phyloP scores from a whole-genome alignment of 2,888 invertebrate species.

The Tiliacea citrago region DNA sequence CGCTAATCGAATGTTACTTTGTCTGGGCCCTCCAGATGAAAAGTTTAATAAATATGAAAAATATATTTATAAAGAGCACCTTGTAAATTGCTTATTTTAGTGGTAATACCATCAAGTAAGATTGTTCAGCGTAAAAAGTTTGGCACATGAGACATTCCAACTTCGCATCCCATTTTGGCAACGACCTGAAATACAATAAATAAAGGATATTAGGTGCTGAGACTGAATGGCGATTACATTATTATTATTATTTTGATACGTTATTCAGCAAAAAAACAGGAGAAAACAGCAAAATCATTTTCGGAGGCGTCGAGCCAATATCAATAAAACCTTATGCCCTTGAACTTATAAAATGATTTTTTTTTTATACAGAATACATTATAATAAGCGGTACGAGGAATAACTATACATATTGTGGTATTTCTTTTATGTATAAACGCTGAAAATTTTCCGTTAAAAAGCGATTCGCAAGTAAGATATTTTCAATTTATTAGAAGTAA shows the following conservation, averaged over 20 bases:
- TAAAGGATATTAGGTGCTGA: neutral
- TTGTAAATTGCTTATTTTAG: neutral
- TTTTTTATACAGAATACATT: neutral
- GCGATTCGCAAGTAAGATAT: neutral
- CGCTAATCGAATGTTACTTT: too few species aligned
- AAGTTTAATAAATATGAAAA: too few species aligned
- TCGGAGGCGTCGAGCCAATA: conserved; percentile 61
- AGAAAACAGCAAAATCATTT: conserved; percentile 55
- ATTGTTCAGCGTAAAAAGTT: neutral
- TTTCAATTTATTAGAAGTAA: too few species aligned
- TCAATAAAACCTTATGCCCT: conserved; percentile 58
- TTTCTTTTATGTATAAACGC: neutral
- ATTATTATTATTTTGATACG: conserved; percentile 10
- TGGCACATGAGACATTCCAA: neutral
- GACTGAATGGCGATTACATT: conserved; percentile 1
- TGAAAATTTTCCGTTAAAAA: neutral
- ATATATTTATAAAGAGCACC: neutral
- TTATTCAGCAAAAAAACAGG: conserved; percentile 10
- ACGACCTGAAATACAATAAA: neutral
- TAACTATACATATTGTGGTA: neutral
- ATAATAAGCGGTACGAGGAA: neutral
- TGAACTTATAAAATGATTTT: conserved; percentile 47
- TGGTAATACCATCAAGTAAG: neutral
- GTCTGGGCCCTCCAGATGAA: too few species aligned
- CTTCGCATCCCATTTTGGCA: neutral